A percentile compares a stretch with the other conserved stretches of the same genome.
Conservation (phyloP, 2,888 invertebrate genomes). For the Tanytarsus gracilentus region DNA sequence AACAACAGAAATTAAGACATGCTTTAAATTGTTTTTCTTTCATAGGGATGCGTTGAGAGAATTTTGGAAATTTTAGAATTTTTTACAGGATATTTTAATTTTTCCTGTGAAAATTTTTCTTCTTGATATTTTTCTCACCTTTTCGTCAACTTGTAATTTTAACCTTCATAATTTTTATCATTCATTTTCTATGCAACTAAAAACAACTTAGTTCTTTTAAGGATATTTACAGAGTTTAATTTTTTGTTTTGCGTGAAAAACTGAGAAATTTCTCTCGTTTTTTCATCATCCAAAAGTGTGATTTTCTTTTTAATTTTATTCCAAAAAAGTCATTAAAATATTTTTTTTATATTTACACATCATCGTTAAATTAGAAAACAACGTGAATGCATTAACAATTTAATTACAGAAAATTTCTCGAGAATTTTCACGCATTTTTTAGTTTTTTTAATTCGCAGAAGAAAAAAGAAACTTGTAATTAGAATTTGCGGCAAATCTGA, state of each 20-base stretch:
- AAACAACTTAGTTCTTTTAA: conserved; percentile 21
- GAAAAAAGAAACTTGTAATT: conserved; percentile 31
- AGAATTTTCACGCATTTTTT: not conserved
- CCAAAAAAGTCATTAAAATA: conserved; percentile 2
- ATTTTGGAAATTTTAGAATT: no score
- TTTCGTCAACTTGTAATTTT: conserved; percentile 12
- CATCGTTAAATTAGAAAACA: no score
- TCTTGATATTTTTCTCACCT: not conserved
- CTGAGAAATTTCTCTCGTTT: not conserved
- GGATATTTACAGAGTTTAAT: conserved; percentile 16
- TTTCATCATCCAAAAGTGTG: not conserved
- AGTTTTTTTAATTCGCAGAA: conserved; percentile 1
- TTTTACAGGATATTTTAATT: no score
- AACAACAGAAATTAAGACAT: no score
- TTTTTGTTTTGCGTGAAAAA: not conserved
- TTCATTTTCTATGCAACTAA: conserved; percentile 22
- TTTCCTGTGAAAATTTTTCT: not conserved
- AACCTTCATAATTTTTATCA: conserved; percentile 6
- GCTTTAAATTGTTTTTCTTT: no score
- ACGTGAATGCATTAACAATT: not conserved
- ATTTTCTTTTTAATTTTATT: conserved; percentile 33
- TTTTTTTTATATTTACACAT: conserved; percentile 26
- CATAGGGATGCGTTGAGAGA: no score
- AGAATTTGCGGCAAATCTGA: conserved; percentile 31
- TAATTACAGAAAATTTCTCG: conserved; percentile 27